Evolutionary conservation across 2,797 vertebrate genomes (phyloP).

Genomic region (Iguana delicatissima): DNA sequence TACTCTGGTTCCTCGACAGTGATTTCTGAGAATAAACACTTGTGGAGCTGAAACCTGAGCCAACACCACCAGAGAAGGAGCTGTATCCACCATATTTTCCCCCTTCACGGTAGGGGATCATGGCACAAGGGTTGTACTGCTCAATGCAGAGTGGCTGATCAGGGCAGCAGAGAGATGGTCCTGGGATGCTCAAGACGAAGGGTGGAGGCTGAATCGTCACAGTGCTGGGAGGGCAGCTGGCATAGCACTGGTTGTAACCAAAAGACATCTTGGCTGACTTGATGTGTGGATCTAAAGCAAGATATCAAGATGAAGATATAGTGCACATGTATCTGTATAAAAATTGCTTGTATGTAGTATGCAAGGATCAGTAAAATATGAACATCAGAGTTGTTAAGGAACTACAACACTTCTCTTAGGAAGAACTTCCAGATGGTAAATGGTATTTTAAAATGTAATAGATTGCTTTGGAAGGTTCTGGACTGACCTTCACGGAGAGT

Average conservation of each 20-base stretch:
- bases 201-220: conserved; percentile 29
- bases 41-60: neutral
- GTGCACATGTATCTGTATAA: neutral
- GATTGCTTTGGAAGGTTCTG: too few relatives aligned
- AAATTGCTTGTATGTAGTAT: too few relatives aligned
- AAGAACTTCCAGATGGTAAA: neutral
- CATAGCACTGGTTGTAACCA: conserved; percentile 4
- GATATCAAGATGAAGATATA: neutral
- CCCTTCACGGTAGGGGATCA: neutral
- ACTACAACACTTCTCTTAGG: neutral
- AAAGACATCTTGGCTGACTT: neutral
- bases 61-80: neutral
- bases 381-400: neutral
- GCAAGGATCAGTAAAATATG: neutral
- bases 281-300: neutral
- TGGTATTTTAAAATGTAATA: too few relatives aligned
- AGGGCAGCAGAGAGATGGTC: conserved; percentile 15
- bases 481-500: too few relatives aligned
- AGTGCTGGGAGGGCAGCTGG: neutral
- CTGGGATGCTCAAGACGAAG: conserved; percentile 6
- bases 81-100: neutral
- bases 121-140: conserved; percentile 5
- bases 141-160: conserved; percentile 11
- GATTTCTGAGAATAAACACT: neutral
- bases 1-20: neutral